These are phyloP conservation scores for Diplodus puntazzo DNA, from an alignment of 2,797 vertebrate species.

Conservation along the genomic window DNA sequence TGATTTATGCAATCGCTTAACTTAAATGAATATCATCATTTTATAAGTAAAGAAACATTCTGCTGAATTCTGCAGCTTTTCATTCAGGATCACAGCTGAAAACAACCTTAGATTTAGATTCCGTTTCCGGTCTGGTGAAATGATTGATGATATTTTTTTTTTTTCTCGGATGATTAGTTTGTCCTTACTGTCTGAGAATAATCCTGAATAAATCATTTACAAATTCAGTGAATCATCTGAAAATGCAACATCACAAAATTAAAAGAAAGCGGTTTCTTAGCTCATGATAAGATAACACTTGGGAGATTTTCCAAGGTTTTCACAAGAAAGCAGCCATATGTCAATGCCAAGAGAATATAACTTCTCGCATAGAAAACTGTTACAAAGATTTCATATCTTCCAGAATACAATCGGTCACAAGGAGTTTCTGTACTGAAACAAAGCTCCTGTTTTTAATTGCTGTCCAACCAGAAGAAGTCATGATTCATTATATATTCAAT, in stretches of 20 bases:
- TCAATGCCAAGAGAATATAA: background rate
- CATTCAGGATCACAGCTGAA: background rate
- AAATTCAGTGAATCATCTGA: background rate
- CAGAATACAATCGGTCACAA: background rate
- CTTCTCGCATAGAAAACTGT: background rate
- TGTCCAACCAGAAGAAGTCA: background rate
- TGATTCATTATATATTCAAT: no score
- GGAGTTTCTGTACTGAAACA: background rate
- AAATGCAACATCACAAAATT: background rate
- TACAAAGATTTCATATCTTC: background rate
- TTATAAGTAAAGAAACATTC: no score
- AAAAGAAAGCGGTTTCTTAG: background rate
- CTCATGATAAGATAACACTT: no score
- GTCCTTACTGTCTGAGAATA: background rate
- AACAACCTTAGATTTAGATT: no score
- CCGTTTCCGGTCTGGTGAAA: background rate
- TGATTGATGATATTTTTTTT: no score
- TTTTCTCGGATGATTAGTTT: background rate
- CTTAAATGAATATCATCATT: no score
- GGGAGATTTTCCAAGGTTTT: background rate
- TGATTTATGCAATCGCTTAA: no score
- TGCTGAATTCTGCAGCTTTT: no score
- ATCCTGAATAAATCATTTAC: background rate
- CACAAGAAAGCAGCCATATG: background rate
- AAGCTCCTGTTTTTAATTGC: background rate